phyloP scores from a whole-genome alignment of 2,797 vertebrate species.

The Rhynchotus rufescens region DNA sequence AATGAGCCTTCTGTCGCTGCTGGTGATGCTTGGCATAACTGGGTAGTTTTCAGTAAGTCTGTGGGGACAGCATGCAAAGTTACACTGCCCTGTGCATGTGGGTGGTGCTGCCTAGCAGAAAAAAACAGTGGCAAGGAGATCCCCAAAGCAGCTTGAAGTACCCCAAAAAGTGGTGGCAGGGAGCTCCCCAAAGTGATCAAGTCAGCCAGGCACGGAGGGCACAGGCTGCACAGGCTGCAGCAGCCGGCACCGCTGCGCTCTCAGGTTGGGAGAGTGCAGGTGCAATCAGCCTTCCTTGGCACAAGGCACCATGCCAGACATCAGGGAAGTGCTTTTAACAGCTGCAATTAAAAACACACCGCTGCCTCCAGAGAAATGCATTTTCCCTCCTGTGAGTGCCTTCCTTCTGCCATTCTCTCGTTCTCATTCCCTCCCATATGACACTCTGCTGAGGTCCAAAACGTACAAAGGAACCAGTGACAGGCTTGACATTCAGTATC shows the following conservation, averaged over 20 bases:
- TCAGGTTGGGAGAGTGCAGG: background rate
- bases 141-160: background rate
- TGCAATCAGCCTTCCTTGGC: background rate
- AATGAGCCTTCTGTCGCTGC: background rate
- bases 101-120: too few relatives aligned
- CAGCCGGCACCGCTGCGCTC: background rate
- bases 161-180: background rate
- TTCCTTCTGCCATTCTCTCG: background rate
- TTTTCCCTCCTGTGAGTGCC: background rate
- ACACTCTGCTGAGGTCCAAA: slow-evolving; percentile 30
- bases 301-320: background rate
- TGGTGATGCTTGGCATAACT: background rate
- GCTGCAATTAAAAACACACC: slow-evolving; percentile 33
- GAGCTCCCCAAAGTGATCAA: background rate
- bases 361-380: background rate
- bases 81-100: fast-evolving
- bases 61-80: background rate
- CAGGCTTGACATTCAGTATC: slow-evolving; percentile 52
- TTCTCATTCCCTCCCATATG: background rate
- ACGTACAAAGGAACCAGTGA: slow-evolving; percentile 28
- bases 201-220: background rate
- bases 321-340: slow-evolving; percentile 1
- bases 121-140: background rate
- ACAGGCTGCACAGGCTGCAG: background rate
- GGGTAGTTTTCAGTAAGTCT: background rate